Conservation (phyloP, 1,140 invertebrate genomes). For the Polypedilum vanderplanki region DNA sequence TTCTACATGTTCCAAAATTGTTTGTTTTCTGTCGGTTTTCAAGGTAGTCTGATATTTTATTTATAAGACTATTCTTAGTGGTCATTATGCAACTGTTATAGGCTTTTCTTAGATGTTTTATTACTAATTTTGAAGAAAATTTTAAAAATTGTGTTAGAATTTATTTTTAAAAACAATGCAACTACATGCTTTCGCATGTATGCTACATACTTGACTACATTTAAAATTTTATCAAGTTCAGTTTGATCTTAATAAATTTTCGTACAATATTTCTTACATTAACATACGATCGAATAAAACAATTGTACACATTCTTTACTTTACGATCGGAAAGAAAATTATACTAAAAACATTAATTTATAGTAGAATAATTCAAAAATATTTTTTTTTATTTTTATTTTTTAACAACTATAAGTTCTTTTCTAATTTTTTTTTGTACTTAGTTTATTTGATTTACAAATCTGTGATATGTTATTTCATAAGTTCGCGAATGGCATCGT, state of each 20-base stretch:
- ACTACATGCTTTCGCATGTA: neutral
- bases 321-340: too few relatives aligned
- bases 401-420: neutral
- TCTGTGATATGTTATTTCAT: too few relatives aligned
- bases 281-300: too few relatives aligned
- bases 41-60: conserved; percentile 5
- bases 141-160: too few relatives aligned
- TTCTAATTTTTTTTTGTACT: neutral
- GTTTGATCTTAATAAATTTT: too few relatives aligned
- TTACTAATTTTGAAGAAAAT: too few relatives aligned
- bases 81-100: neutral
- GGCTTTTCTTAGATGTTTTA: neutral
- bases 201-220: neutral
- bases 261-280: too few relatives aligned
- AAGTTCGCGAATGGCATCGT: neutral
- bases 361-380: too few relatives aligned
- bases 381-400: too few relatives aligned
- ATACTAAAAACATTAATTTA: too few relatives aligned
- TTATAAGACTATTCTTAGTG: neutral
- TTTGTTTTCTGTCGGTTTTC: conserved; percentile 11
- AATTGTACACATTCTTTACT: too few relatives aligned
- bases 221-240: neutral
- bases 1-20: neutral
- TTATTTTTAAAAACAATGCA: neutral
- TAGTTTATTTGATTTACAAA: too few relatives aligned